Percentiles rank a stretch among this genome's conserved stretches.
phyloP scores from a whole-genome alignment of 1,140 invertebrate species.

The Pemphigus obesinymphae region DNA sequence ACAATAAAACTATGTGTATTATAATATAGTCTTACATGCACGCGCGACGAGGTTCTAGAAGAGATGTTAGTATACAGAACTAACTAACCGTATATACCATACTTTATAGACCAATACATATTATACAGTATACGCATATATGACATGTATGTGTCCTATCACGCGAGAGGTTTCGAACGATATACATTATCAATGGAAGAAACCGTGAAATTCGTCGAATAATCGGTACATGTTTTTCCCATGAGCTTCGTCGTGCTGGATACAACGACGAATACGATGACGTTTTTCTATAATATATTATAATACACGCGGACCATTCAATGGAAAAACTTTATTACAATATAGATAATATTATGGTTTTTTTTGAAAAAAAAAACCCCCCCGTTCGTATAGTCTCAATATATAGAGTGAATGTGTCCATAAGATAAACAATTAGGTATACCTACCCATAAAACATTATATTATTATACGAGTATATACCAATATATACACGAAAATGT shows the following conservation, averaged over 20 bases:
- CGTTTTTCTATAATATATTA: not conserved
- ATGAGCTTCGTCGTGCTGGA: not conserved
- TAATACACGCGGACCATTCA: not conserved
- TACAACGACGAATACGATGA: not conserved
- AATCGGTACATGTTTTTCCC: constrained; percentile 10
- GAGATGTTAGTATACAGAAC: not conserved
- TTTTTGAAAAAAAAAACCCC: no score
- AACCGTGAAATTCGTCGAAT: constrained; percentile 23
- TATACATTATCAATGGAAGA: not conserved
- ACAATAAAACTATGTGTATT: not conserved
- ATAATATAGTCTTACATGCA: not conserved
- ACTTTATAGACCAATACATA: not conserved
- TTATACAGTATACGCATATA: not conserved
- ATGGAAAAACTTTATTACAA: not conserved
- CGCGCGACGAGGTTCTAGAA: not conserved
- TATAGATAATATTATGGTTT: not conserved
- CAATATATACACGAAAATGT: no score
- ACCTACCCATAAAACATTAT: no score
- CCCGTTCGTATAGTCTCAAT: no score
- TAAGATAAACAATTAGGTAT: no score
- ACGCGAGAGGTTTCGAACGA: not conserved
- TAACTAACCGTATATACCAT: not conserved
- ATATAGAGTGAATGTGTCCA: no score
- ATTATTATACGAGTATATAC: no score
- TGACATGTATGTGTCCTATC: not conserved